Conservation (phyloP, 2,797 vertebrate species). For the Pogoniulus pusillus region DNA sequence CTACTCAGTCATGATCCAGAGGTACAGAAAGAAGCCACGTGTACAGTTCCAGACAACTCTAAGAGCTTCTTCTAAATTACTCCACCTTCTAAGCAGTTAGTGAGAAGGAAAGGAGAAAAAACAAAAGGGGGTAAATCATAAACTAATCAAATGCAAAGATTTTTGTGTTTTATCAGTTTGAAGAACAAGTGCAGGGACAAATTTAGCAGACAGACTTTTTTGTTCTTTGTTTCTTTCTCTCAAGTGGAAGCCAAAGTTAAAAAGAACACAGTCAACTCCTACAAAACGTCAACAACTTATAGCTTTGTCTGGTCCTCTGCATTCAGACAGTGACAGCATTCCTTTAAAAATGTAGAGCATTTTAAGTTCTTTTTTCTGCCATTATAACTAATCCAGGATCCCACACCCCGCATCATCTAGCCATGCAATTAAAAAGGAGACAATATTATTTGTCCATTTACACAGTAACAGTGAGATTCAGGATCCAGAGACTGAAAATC, state of each 20-base stretch:
- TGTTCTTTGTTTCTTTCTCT: neutral
- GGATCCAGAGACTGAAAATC: neutral
- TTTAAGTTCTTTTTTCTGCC: neutral
- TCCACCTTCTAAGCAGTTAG: neutral
- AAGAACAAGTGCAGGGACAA: neutral
- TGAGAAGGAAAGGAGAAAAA: accelerated
- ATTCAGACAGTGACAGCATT: neutral
- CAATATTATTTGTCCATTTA: neutral
- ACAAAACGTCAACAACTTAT: neutral
- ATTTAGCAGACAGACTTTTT: neutral
- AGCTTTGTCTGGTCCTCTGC: neutral
- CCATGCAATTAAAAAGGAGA: neutral
- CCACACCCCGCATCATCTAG: neutral
- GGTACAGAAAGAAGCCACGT: neutral
- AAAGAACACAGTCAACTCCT: accelerated
- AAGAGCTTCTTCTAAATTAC: neutral
- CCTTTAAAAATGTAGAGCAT: neutral
- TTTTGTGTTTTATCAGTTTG: neutral
- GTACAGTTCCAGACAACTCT: neutral
- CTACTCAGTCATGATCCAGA: neutral
- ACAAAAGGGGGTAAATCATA: neutral
- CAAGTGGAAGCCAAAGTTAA: neutral
- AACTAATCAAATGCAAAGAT: neutral
- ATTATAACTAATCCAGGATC: neutral
- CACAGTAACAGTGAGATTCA: neutral